A percentile compares a stretch with the other conserved stretches of the same genome.
Conservation (phyloP, 2,113 vertebrate genomes). For the Pluvialis apricaria region DNA sequence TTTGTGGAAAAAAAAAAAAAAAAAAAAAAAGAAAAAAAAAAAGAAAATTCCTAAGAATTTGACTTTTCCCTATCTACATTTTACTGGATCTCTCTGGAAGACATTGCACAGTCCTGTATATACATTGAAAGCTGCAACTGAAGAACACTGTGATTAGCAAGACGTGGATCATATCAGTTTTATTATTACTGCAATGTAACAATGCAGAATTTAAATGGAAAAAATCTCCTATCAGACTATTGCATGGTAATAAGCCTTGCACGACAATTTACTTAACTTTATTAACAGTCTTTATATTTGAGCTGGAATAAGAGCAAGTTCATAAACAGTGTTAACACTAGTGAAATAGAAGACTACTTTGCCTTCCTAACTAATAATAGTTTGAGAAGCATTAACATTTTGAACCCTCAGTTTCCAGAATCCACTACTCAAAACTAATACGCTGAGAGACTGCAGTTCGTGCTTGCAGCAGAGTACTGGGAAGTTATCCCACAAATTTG, state of each 20-base stretch:
- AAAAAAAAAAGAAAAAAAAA: too few relatives aligned
- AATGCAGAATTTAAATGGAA: background rate
- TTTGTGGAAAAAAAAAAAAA: background rate
- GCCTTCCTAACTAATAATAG: slow-evolving; percentile 26
- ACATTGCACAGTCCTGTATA: background rate
- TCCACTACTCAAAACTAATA: background rate
- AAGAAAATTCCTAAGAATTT: background rate
- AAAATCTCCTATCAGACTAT: background rate
- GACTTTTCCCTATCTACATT: background rate
- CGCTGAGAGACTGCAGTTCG: background rate
- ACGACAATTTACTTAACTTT: background rate
- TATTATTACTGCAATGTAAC: background rate
- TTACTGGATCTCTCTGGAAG: background rate
- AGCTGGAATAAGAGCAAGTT: slow-evolving; percentile 54
- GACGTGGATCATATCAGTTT: background rate
- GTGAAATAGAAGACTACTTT: slow-evolving; percentile 45
- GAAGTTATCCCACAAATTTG: background rate
- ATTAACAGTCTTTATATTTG: background rate
- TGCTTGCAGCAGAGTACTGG: background rate
- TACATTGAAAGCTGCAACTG: background rate
- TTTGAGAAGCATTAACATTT: slow-evolving; percentile 31
- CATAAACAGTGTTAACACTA: slow-evolving; percentile 36
- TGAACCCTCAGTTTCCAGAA: background rate
- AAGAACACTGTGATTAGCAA: background rate
- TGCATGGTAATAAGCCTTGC: background rate